Evolutionary conservation across 2,113 vertebrate genomes (phyloP), one percentile per base, ranked within the genome.

Genomic region (Eira barbara): DNA sequence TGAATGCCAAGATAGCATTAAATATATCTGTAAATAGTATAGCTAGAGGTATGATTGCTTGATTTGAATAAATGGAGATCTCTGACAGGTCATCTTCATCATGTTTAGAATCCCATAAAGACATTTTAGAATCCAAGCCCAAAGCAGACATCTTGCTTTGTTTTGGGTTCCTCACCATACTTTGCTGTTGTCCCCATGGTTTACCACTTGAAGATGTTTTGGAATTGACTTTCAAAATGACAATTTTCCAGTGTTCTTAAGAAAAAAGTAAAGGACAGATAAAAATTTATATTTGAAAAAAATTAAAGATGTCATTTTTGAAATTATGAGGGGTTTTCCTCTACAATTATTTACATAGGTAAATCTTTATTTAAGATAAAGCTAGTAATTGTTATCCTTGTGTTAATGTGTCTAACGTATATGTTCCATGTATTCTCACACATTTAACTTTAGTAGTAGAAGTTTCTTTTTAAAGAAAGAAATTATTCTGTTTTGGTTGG

Each of bases 391-490:
- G 8, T 92, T 88, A 67, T 76, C 31, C 36, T 85, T 81, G 61
- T 81, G 13, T 81, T 47, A 42, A 91, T 73, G 20, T 45, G n/a
- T 81, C 83, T 93, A 74, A 82, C 65, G 39, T 42, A 34, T n/a
- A 71, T 85, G 15, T 76, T 89, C 27, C 34, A 29, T 59, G 0
- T 89, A 17, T 89, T 76, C 27, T 86, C 57, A 88, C 57, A 55
- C 23, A 73, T 96, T 94, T 36, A 92, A 90, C 27, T 80, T 76
- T 87, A 90, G 85, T 91, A 97, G 85, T 49, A 80, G 23, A 88
- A 55, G 12, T 93, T 96, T 91, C 89, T 95, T 97, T 97, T 89
- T 86, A 89, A 73, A 94, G 89, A 93, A 94, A 94, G 42, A 55
- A 47, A 81, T 63, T 78, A 57, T 91, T 89, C 23, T 90, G 55